phyloP scores from a whole-genome alignment of 2,888 invertebrate species.

The Argynnis bischoffii region DNA sequence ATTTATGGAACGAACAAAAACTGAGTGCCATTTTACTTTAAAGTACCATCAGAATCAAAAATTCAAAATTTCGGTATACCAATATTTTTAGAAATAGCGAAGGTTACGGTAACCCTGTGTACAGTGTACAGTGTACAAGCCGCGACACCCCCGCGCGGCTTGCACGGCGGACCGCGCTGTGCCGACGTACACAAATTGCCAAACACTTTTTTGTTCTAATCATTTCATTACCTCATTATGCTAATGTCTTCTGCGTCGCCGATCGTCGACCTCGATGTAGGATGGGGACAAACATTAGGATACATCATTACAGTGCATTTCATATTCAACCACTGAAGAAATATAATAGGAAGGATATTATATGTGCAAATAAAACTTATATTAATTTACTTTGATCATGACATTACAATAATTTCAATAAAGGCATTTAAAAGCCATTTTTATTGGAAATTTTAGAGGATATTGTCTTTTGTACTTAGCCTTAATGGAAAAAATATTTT shows the following conservation, averaged over 20 bases:
- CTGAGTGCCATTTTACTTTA: too few species aligned
- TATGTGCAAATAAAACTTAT: not conserved
- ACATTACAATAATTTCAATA: too few species aligned
- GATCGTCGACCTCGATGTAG: conserved; percentile 33
- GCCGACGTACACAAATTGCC: conserved; percentile 32
- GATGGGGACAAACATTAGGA: conserved; percentile 7
- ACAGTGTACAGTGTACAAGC: not conserved
- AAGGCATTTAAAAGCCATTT: too few species aligned
- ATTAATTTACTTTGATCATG: too few species aligned
- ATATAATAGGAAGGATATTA: not conserved
- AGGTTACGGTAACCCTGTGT: not conserved
- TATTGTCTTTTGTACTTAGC: too few species aligned
- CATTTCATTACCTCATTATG: conserved; percentile 34
- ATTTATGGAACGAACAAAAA: too few species aligned
- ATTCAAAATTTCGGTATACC: not conserved
- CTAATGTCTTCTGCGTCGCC: conserved; percentile 17
- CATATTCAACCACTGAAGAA: not conserved
- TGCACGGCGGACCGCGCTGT: conserved; percentile 13
- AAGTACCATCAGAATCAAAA: too few species aligned
- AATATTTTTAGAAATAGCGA: not conserved
- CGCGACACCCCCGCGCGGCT: conserved; percentile 20
- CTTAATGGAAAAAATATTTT: too few species aligned
- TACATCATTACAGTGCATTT: conserved; percentile 1
- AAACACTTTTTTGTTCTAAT: conserved; percentile 31
- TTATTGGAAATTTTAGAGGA: too few species aligned